Evolutionary conservation across 2,797 vertebrate genomes (phyloP).

Genomic region (Vespertilio murinus): DNA sequence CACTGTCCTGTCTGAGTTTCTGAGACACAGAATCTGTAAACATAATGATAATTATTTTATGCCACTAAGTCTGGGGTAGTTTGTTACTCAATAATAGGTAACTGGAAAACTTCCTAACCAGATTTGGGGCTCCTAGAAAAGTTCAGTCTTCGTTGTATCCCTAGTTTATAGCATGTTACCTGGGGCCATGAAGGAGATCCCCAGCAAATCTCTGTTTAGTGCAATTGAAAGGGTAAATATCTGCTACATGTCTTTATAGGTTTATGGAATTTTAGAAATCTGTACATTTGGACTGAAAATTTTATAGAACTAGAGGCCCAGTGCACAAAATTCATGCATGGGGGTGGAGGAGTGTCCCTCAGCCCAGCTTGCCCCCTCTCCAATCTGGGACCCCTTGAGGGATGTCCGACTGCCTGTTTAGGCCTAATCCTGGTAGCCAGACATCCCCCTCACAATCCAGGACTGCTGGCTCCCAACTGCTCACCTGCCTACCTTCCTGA

Average conservation of each 20-base stretch:
- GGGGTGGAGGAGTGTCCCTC: too few species aligned
- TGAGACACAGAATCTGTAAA: background rate
- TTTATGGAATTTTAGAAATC: conserved; percentile 21
- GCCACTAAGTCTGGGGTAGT: background rate
- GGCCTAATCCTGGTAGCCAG: too few species aligned
- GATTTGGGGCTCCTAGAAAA: background rate
- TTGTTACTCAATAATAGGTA: background rate
- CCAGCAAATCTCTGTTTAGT: background rate
- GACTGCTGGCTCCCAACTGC: too few species aligned
- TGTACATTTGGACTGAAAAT: background rate
- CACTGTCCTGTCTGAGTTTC: background rate
- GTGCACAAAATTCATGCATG: too few species aligned
- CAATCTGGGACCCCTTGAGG: too few species aligned
- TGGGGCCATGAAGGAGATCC: background rate
- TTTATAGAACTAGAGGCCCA: background rate
- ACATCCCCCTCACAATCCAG: too few species aligned
- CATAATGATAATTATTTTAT: background rate
- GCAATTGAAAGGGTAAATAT: background rate
- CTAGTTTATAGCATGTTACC: background rate
- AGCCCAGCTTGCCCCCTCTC: too few species aligned
- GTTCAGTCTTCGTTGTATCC: background rate
- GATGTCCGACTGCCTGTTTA: too few species aligned
- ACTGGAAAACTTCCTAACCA: background rate
- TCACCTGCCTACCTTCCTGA: too few species aligned
- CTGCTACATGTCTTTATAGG: background rate